phyloP scores from a whole-genome alignment of 1,140 invertebrate species.

The Coptotermes formosanus region DNA sequence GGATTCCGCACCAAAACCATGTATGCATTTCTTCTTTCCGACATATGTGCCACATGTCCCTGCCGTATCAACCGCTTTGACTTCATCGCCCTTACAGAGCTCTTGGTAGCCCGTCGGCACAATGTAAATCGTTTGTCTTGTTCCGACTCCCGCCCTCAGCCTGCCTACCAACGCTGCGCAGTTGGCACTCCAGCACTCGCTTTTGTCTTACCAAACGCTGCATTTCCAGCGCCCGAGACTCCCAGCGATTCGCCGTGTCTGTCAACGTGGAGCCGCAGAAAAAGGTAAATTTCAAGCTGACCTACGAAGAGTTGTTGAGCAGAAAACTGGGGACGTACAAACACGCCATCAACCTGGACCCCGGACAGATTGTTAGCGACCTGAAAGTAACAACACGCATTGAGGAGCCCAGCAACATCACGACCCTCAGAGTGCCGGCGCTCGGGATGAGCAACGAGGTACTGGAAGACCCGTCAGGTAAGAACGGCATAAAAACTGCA shows the following conservation, averaged over 20 bases:
- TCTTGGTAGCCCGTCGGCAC: no score
- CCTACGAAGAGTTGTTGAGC: conserved; percentile 43
- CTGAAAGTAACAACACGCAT: conserved; percentile 57
- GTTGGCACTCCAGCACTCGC: no score
- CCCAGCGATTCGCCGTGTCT: conserved; percentile 41
- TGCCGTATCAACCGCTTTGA: no score
- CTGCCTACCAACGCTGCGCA: no score
- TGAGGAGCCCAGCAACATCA: conserved; percentile 56
- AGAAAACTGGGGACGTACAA: conserved; percentile 40
- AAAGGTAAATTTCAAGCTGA: conserved; percentile 42
- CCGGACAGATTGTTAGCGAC: conserved; percentile 51
- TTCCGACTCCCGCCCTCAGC: no score
- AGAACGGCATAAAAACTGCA: no score
- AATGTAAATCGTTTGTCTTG: no score
- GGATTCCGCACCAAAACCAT: no score
- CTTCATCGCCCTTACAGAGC: no score
- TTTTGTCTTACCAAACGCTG: neutral
- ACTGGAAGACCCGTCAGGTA: conserved; percentile 42
- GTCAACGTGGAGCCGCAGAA: conserved; percentile 40
- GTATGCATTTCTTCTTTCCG: no score
- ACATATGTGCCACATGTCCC: no score
- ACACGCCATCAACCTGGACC: conserved; percentile 40
- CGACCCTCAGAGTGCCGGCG: conserved; percentile 55
- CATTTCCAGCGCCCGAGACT: conserved; percentile 35
- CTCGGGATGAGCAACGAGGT: conserved; percentile 58